Evolutionary conservation across 2,113 vertebrate species (phyloP), one percentile per base, ranked within the genome.

Genomic region (Girardinichthys multiradiatus): DNA sequence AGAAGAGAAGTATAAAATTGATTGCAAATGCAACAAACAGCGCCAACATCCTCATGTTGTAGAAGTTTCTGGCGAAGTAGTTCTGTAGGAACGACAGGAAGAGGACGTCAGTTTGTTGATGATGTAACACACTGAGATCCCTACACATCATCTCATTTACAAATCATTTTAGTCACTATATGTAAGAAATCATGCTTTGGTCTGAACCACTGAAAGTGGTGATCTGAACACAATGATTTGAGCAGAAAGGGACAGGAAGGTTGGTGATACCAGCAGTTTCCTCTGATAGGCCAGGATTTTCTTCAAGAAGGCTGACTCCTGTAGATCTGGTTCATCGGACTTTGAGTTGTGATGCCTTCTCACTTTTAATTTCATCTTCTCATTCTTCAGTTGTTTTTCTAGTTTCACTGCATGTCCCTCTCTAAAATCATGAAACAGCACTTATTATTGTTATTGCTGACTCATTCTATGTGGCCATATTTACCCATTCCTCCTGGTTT

Each of bases 41-140:
- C 0, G 97, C 97, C 90, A 99, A 81, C 97, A 99, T 99, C 85
- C 97, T 96, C 97, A 99, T 99, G 91, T 99, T 99, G 95, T 99
- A 99, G 87, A 99, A 99, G 92, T 99, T 99, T 72, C 97, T 94
- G 27, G 97, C 97, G 94, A 99, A 99, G 87, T 98, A 99, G 93
- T 98, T 99, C 97, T 99, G 91, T 68, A 92, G 81, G 58, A 84
- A 86, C 42, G 30, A 89, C 14, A 72, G 61, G 31, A 26, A 63
- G 60, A 35, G 3, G 26, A 59, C 1, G 1, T 28, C 57, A 19
- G 48, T n/a, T 54, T 54, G 48, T n/a, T n/a, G 42, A 45, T 45
- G 15, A 14, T 45, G 42, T 15, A 45, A 45, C 42, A 45, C n/a
- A n/a, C n/a, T n/a, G 17, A 33, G 31, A 19, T 45, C 19, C 19